Conservation (phyloP, 2,113 vertebrate species). For the Mormoops blainvillei region DNA sequence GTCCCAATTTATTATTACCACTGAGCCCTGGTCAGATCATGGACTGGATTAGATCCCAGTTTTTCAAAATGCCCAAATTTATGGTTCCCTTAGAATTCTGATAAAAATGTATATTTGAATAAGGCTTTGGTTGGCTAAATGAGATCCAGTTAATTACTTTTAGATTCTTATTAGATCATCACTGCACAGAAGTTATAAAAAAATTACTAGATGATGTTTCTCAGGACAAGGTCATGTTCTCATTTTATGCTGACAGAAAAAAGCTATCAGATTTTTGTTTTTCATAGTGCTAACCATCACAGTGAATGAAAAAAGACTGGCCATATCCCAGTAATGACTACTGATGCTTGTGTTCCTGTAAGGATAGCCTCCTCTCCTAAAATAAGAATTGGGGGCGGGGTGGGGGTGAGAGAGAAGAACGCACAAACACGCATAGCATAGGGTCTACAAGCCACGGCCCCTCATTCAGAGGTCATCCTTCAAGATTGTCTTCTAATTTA, state of each 20-base stretch:
- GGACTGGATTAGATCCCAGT: constrained; percentile 84
- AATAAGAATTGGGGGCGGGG: neutral
- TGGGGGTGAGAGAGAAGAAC: rapidly evolving
- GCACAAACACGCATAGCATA: neutral
- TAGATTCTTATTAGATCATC: constrained; percentile 84
- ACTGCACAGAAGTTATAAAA: constrained; percentile 76
- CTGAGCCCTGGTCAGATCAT: constrained; percentile 87
- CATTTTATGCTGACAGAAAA: constrained; percentile 76
- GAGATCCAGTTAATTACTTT: constrained; percentile 85
- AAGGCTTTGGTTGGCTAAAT: constrained; percentile 78
- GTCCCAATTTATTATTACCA: constrained; percentile 86
- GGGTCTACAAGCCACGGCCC: neutral
- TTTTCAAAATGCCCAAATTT: constrained; percentile 85
- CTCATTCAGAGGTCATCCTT: neutral
- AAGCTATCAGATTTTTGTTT: constrained; percentile 79
- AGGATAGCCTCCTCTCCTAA: constrained; percentile 9
- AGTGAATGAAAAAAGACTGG: constrained; percentile 69
- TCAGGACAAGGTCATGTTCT: constrained; percentile 77
- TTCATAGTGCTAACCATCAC: constrained; percentile 69
- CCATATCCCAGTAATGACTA: constrained; percentile 64
- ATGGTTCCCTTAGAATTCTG: constrained; percentile 82
- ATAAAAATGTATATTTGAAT: constrained; percentile 84
- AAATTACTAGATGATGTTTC: constrained; percentile 75
- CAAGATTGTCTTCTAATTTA: neutral
- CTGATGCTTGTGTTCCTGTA: constrained; percentile 67